Percentiles rank a stretch among this genome's conserved stretches.
Conservation (phyloP, 1,140 invertebrate genomes). For the Apolygus lucorum region DNA sequence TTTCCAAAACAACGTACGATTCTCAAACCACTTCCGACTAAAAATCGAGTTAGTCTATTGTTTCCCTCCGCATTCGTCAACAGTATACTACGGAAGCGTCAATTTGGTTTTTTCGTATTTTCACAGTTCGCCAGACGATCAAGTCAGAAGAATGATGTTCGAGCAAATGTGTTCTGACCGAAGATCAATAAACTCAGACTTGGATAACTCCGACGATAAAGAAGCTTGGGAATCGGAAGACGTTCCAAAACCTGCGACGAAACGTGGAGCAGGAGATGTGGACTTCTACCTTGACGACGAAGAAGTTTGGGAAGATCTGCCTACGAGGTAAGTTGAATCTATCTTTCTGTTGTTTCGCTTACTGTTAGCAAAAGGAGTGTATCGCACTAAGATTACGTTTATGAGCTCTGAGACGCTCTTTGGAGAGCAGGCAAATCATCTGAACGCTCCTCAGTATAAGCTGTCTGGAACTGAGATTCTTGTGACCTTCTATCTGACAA, state of each 20-base stretch:
- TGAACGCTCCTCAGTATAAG: no score
- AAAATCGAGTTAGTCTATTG: no score
- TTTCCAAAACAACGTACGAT: no score
- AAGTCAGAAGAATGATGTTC: conserved; percentile 7
- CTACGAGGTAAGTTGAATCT: neutral
- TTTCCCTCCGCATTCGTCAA: neutral
- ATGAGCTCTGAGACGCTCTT: no score
- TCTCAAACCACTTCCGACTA: no score
- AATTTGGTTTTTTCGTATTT: neutral
- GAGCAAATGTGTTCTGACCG: conserved; percentile 16
- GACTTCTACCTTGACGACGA: conserved; percentile 7
- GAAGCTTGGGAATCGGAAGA: neutral
- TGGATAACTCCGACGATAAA: neutral
- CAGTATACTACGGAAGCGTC: neutral
- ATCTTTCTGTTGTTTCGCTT: no score
- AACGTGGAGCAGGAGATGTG: neutral
- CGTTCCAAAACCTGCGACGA: neutral
- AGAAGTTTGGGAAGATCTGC: conserved; percentile 4
- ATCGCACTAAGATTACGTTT: no score
- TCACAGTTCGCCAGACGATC: neutral
- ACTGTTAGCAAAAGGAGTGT: no score
- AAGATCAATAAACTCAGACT: neutral
- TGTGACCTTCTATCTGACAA: no score
- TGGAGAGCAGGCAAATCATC: no score
- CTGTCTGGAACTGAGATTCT: no score